phyloP scores from a whole-genome alignment of 2,113 vertebrate genomes.

The Thermophis baileyi region DNA sequence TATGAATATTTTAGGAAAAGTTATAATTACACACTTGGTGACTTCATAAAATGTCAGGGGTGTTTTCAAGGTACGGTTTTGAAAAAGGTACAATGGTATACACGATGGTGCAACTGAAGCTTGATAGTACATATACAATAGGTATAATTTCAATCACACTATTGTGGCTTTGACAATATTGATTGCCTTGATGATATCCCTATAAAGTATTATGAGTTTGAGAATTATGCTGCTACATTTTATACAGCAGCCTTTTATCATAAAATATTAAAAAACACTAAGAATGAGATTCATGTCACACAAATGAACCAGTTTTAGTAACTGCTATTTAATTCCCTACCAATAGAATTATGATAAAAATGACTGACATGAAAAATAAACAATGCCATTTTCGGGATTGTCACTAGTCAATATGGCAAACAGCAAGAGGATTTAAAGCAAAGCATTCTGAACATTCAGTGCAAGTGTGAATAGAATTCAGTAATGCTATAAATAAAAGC shows the following conservation, averaged over 20 bases:
- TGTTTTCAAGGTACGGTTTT: not conserved
- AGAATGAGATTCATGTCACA: not conserved
- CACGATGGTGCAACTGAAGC: not conserved
- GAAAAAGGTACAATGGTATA: not conserved
- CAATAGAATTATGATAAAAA: not conserved
- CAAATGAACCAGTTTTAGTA: not conserved
- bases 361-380: not conserved
- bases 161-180: not conserved
- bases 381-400: not conserved
- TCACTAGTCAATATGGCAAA: not conserved
- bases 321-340: not conserved
- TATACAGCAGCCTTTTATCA: not conserved
- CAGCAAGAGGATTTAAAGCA: not conserved
- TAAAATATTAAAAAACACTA: conserved; percentile 8
- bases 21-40: not conserved
- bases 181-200: not conserved
- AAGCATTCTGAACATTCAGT: not conserved
- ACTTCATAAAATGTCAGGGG: not conserved
- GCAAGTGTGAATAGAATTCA: not conserved
- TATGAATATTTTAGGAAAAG: conserved; percentile 19
- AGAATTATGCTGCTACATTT: not conserved
- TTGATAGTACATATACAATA: not conserved
- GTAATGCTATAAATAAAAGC: not conserved
- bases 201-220: not conserved
- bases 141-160: not conserved